A percentile compares a stretch with the other conserved stretches of the same genome.
Evolutionary conservation across 1,140 invertebrate species (phyloP).

Genomic region (Drosophila auraria): DNA sequence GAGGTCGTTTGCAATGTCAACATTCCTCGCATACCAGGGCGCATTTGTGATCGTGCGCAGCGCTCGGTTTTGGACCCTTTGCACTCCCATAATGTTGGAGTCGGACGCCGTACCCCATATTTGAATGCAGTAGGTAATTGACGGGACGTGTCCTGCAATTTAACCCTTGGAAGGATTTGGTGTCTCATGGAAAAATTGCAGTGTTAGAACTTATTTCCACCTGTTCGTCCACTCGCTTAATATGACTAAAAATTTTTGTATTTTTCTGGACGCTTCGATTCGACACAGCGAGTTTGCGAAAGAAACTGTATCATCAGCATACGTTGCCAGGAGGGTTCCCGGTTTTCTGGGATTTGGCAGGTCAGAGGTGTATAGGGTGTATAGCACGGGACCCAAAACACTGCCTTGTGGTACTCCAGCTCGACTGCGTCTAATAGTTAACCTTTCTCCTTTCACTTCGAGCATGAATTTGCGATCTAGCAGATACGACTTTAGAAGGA

Average conservation of each 20-base stretch:
- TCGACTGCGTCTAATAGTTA: neutral
- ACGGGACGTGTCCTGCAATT: neutral
- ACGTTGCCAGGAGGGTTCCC: neutral
- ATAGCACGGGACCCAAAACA: neutral
- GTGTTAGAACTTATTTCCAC: neutral
- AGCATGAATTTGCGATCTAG: neutral
- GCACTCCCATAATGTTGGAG: neutral
- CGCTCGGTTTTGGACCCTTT: neutral
- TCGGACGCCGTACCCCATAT: neutral
- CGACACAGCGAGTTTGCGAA: no score
- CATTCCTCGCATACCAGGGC: neutral
- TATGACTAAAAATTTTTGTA: no score
- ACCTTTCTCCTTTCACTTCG: neutral
- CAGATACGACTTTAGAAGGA: neutral
- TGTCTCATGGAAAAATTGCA: neutral
- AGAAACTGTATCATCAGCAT: no score
- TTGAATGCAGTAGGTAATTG: neutral
- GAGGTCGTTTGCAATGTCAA: neutral
- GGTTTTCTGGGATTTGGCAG: neutral
- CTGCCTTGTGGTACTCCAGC: neutral
- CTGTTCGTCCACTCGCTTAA: no score
- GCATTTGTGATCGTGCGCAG: neutral
- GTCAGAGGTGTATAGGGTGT: neutral
- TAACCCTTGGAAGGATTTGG: neutral
- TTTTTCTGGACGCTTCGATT: no score